Conservation (phyloP, 2,797 vertebrate species). For the Mormyrops boulengeri region DNA sequence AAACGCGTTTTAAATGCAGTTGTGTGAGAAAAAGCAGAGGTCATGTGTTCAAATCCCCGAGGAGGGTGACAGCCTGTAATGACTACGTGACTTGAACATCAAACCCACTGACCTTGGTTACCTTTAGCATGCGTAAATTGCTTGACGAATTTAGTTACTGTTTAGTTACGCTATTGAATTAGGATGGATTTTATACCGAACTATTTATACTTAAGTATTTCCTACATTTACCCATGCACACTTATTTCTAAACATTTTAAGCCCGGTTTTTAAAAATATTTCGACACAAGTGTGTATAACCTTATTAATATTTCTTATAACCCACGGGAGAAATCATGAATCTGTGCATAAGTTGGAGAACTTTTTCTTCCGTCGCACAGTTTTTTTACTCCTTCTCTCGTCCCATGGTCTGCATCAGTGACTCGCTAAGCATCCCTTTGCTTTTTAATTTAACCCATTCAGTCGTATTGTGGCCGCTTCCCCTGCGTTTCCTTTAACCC, state of each 20-base stretch:
- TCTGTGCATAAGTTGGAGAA: neutral
- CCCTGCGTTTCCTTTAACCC: constrained; percentile 33
- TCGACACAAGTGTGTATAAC: neutral
- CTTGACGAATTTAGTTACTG: neutral
- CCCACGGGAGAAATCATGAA: neutral
- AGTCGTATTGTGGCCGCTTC: constrained; percentile 37
- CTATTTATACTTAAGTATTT: neutral
- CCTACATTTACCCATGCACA: neutral
- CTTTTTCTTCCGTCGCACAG: neutral
- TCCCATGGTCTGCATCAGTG: constrained; percentile 48
- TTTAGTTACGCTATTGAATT: neutral
- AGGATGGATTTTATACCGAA: neutral
- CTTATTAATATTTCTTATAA: neutral
- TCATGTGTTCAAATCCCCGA: constrained; percentile 5
- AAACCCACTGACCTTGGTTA: neutral
- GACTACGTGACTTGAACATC: constrained; percentile 6
- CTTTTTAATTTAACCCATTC: constrained; percentile 71
- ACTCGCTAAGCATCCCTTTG: constrained; percentile 53
- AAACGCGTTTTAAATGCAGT: neutral
- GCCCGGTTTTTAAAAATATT: neutral
- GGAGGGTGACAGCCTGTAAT: neutral
- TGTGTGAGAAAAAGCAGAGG: neutral
- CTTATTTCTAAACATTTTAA: neutral
- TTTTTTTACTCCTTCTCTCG: constrained; percentile 9
- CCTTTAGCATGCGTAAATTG: neutral